Evolutionary conservation across 2,888 invertebrate species (phyloP).

Genomic region (Spodoptera picta): DNA sequence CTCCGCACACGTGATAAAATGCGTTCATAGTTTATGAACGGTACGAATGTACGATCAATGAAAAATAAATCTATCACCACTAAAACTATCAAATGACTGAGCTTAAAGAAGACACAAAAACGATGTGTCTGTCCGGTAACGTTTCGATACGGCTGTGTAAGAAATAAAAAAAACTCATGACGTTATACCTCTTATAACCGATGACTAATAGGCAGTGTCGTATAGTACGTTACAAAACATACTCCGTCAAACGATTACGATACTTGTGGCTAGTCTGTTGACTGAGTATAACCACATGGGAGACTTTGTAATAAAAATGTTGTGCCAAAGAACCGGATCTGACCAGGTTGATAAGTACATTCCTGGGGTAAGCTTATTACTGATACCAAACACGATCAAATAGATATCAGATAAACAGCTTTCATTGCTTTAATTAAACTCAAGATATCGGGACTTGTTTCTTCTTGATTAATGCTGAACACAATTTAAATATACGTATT

Average conservation of each 20-base stretch:
- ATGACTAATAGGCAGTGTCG: constrained; percentile 20
- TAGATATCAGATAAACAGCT: constrained; percentile 53
- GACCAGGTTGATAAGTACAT: constrained; percentile 31
- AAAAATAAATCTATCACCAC: too few relatives aligned
- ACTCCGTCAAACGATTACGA: constrained; percentile 48
- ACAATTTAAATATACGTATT: constrained; percentile 5
- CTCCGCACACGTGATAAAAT: too few relatives aligned
- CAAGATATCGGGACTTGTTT: constrained; percentile 41
- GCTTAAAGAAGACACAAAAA: neutral
- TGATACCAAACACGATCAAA: constrained; percentile 41
- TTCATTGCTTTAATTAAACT: constrained; percentile 50
- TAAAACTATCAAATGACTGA: neutral
- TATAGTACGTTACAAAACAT: constrained; percentile 37
- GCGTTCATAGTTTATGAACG: too few relatives aligned
- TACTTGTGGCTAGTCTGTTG: neutral
- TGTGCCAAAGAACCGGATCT: constrained; percentile 37
- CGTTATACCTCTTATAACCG: constrained; percentile 6
- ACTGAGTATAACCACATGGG: constrained; percentile 16
- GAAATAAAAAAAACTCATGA: constrained; percentile 10
- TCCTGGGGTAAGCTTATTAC: constrained; percentile 29
- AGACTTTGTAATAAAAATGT: constrained; percentile 14
- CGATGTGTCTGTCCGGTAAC: neutral
- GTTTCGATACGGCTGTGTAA: constrained; percentile 1
- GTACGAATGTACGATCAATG: too few relatives aligned
- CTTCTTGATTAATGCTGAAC: constrained; percentile 19